Conservation (phyloP, 2,888 invertebrate genomes). For the Hybos culiciformis region DNA sequence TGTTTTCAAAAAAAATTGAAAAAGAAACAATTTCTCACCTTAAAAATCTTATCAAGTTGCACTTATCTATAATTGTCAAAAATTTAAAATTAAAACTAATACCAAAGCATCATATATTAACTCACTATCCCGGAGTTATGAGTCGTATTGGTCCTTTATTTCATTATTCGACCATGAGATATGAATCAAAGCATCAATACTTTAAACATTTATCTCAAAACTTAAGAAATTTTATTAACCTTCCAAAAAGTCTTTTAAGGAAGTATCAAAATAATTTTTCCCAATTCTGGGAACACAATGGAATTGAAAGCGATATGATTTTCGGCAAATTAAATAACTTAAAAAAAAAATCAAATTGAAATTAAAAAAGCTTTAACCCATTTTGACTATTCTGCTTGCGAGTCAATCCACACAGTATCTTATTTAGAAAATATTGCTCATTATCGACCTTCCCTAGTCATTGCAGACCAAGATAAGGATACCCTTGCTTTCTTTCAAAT, state of each 20-base stretch:
- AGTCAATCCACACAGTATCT: neutral
- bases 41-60: neutral
- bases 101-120: slow-evolving; percentile 8
- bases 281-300: slow-evolving; percentile 1
- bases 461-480: neutral
- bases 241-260: slow-evolving; percentile 3
- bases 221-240: slow-evolving; percentile 6
- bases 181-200: slow-evolving; percentile 7
- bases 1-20: slow-evolving; percentile 3
- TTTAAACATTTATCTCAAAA: slow-evolving; percentile 5
- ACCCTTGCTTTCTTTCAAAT: neutral
- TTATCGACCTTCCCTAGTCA: neutral
- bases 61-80: slow-evolving; percentile 3
- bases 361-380: neutral
- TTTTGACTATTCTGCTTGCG: neutral
- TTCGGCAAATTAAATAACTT: neutral
- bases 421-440: neutral
- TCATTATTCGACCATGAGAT: slow-evolving; percentile 5
- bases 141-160: slow-evolving; percentile 3
- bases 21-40: neutral
- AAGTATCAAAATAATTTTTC: slow-evolving; percentile 5
- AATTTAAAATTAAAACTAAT: slow-evolving; percentile 4
- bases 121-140: slow-evolving; percentile 6
- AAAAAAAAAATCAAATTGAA: neutral
- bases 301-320: neutral